These are phyloP conservation scores for Anastrepha ludens DNA, from an alignment of 1,140 invertebrate species.

Conservation along the genomic window DNA sequence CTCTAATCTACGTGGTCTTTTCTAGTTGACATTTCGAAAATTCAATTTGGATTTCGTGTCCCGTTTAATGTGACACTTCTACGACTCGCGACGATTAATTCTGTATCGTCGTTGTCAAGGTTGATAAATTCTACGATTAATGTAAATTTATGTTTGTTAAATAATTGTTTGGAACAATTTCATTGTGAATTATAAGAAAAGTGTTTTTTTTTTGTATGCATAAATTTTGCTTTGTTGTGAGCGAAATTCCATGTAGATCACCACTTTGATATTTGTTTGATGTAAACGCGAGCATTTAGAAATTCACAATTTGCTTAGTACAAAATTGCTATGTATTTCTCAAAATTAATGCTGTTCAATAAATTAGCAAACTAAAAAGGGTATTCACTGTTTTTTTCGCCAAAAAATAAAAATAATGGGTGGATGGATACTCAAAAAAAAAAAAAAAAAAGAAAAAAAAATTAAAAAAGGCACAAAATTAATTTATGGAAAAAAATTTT, in stretches of 20 bases:
- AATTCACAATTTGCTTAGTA: slow-evolving; percentile 35
- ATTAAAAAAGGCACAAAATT: no score
- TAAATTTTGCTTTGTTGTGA: slow-evolving; percentile 4
- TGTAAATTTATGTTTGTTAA: slow-evolving; percentile 1
- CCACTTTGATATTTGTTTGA: not conserved
- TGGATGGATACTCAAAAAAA: slow-evolving; percentile 27
- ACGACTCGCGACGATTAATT: not conserved
- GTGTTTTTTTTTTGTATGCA: slow-evolving; percentile 10
- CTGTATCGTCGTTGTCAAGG: not conserved
- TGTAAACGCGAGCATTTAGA: not conserved
- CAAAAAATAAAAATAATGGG: not conserved
- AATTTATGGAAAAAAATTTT: no score
- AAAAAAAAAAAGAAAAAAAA: not conserved
- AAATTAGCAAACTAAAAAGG: slow-evolving; percentile 26
- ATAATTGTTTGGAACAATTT: slow-evolving; percentile 18
- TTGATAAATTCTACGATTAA: not conserved
- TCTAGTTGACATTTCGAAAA: not conserved
- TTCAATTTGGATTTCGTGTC: not conserved
- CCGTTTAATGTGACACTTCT: not conserved
- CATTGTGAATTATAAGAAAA: not conserved
- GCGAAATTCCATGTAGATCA: not conserved
- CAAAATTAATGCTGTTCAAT: slow-evolving; percentile 48
- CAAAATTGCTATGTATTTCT: slow-evolving; percentile 55
- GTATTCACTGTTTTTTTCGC: not conserved
- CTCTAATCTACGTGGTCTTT: not conserved